phyloP scores from a whole-genome alignment of 2,113 vertebrate genomes.

The Typhlomys cinereus region DNA sequence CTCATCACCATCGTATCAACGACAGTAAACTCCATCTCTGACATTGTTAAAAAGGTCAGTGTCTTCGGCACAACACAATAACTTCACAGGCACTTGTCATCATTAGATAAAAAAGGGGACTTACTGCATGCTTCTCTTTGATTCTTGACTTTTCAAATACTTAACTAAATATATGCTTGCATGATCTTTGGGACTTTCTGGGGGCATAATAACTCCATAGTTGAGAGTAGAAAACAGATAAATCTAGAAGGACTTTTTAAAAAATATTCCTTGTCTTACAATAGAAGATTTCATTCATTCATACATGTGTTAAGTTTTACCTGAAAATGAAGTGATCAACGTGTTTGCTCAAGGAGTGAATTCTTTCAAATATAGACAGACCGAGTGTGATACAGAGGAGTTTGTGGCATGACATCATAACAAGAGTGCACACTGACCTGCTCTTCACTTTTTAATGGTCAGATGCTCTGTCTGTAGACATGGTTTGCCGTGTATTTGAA shows the following conservation, averaged over 20 bases:
- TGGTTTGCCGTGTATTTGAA: too few species aligned
- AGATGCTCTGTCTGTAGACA: not conserved
- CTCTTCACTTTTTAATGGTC: not conserved
- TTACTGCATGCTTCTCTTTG: not conserved
- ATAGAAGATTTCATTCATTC: not conserved
- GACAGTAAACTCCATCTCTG: too few species aligned
- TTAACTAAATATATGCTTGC: not conserved
- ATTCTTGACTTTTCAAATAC: not conserved
- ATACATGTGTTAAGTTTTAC: not conserved
- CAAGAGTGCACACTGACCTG: not conserved
- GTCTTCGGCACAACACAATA: not conserved
- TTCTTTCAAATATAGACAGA: not conserved
- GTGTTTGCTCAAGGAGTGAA: too few species aligned
- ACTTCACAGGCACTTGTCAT: not conserved
- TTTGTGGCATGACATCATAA: not conserved
- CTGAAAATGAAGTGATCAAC: not conserved
- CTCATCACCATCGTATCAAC: not conserved
- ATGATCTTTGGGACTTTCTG: not conserved
- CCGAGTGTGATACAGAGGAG: not conserved
- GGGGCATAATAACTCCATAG: not conserved
- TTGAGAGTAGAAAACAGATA: not conserved
- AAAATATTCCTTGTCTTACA: not conserved
- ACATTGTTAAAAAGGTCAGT: not conserved
- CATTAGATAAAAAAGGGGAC: not conserved
- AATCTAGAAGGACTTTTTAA: not conserved